Percentiles rank a stretch among this genome's conserved stretches.
These are phyloP conservation scores for Elaphurus davidianus DNA, from an alignment of 2,113 vertebrate species.

Conservation along the genomic window DNA sequence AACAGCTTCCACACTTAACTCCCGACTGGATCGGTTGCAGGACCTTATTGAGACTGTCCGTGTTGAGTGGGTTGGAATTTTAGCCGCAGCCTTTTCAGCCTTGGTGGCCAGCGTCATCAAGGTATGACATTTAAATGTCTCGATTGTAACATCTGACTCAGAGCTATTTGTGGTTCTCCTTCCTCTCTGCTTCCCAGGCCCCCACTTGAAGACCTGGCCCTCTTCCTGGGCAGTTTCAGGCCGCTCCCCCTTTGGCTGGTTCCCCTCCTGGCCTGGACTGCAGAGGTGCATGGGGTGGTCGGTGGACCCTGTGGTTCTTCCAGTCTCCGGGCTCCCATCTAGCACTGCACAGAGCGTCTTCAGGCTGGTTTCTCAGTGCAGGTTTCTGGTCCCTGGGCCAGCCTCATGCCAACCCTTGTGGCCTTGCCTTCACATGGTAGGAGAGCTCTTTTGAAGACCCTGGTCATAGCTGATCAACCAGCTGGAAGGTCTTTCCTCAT, in stretches of 20 bases:
- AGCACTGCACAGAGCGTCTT: background rate
- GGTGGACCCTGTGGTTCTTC: background rate
- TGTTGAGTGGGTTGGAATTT: background rate
- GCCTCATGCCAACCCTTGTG: background rate
- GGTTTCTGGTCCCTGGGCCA: background rate
- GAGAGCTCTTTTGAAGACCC: background rate
- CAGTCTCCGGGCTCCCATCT: background rate
- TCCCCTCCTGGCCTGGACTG: background rate
- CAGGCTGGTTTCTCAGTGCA: background rate
- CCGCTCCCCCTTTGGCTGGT: rapidly evolving
- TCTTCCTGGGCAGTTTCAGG: background rate
- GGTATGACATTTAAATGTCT: background rate
- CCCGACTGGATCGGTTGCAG: background rate
- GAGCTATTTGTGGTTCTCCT: background rate
- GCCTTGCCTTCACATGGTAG: background rate
- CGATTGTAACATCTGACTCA: background rate
- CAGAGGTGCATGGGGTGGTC: rapidly evolving
- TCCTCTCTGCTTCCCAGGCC: rapidly evolving
- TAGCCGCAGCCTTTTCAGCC: background rate
- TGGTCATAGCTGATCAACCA: background rate
- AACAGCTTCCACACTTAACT: background rate
- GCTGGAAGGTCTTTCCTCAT: background rate
- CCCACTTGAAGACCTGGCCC: background rate
- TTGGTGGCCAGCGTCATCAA: too few species aligned
- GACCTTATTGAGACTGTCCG: background rate